Base-by-base conservation (phyloP, 2,888 invertebrate species). In the Tenthredo amoena region DNA sequence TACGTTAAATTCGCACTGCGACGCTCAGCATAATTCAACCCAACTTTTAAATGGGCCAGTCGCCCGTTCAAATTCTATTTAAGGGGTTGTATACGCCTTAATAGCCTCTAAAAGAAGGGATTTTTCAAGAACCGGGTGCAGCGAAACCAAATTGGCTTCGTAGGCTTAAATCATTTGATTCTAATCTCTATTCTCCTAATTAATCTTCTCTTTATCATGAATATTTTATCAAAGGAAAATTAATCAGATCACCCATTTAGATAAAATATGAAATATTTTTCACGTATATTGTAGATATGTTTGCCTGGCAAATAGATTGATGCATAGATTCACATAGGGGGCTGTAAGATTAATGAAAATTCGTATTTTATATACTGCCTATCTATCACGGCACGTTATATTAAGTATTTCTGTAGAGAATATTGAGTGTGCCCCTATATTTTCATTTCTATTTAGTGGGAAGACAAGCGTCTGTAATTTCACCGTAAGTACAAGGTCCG, bases 401-500 rank as follows among this genome's bases (percentile, higher is more conserved):
- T 31, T 31, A 15, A 58, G 43, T 43, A 74, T 74, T 74, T 43
- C 3, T 15, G n/a, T 43, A 18, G 18, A 77, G 18, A 47, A 26
- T 77, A 77, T 31, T 55, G 31, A 77, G 77, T 62, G 40, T n/a
- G 81, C 81, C 81, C 81, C 81, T 81, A 81, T 81, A 62, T 81
- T 79, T 79, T 81, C 3, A 37, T 81, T 81, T 40, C 34, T 40
- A 83, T 83, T 83, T 71, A 83, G 68, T 68, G 62, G 68, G 34
- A 71, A 83, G 83, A 68, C 43, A 71, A 83, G 68, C 83, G 83
- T 65, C 47, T 83, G 68, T 68, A 83, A 83, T 83, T 83, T 68
- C 68, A 68, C 31, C 83, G 26, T 18, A 31, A 43, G 15, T 50
- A 83, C 6, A 83, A 68, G 31, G 10, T n/a, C 47, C 43, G 68